Evolutionary conservation across 2,113 vertebrate species (phyloP).

Genomic region (Oreochromis spilurus): DNA sequence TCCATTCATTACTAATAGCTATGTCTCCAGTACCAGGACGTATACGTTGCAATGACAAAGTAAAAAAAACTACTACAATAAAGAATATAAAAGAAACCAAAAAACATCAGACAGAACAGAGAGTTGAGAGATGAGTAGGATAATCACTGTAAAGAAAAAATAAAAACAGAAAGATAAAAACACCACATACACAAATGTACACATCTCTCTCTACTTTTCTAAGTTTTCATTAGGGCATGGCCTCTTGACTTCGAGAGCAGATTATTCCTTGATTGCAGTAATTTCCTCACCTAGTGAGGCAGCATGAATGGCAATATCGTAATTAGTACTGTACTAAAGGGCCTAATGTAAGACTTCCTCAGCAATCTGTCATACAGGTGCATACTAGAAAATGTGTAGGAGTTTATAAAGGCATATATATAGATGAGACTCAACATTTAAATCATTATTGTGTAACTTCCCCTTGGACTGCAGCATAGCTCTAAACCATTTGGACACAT

Average conservation of each 20-base stretch:
- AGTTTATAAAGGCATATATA: background rate
- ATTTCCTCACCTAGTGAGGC: conserved; percentile 57
- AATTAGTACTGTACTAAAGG: conserved; percentile 40
- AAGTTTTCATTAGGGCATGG: conserved; percentile 12
- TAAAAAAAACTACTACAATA: background rate
- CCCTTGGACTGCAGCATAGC: background rate
- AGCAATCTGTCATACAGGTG: background rate
- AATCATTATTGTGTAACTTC: background rate
- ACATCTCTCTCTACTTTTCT: background rate
- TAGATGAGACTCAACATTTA: background rate
- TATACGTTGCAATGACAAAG: background rate
- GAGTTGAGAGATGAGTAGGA: background rate
- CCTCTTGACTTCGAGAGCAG: conserved; percentile 26
- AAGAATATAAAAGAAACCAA: background rate
- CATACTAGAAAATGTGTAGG: background rate
- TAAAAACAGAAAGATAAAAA: background rate
- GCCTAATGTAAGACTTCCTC: background rate
- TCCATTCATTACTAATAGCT: background rate
- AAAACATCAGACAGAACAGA: background rate
- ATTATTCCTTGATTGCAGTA: conserved; percentile 46
- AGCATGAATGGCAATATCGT: conserved; percentile 47
- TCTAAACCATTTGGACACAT: background rate
- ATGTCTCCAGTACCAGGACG: background rate
- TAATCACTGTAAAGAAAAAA: background rate
- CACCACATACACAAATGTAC: background rate